Evolutionary conservation across 2,113 vertebrate genomes (phyloP).

Genomic region (Columba janthina): DNA sequence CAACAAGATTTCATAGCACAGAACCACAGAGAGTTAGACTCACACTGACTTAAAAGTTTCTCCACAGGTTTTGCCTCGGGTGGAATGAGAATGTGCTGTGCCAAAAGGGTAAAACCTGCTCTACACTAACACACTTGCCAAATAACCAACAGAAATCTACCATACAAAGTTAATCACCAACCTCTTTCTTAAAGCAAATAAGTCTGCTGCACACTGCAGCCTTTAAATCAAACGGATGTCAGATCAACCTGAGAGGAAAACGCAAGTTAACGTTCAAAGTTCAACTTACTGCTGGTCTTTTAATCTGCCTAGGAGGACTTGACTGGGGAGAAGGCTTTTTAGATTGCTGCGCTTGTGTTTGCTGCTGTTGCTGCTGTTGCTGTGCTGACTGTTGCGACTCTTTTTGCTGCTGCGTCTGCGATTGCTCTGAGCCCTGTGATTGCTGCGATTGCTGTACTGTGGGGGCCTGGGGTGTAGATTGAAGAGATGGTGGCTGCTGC

Average conservation of each 20-base stretch:
- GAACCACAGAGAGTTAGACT: not conserved
- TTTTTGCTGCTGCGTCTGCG: constrained; percentile 71
- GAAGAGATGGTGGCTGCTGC: constrained; percentile 79
- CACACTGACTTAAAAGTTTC: not conserved
- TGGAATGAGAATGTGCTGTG: not conserved
- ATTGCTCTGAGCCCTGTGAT: constrained; percentile 66
- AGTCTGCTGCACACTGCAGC: not conserved
- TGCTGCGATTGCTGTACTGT: constrained; percentile 67
- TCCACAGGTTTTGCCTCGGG: not conserved
- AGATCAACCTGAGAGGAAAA: not conserved
- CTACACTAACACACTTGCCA: not conserved
- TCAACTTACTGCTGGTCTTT: constrained; percentile 87
- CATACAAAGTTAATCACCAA: not conserved
- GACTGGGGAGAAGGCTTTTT: constrained; percentile 92
- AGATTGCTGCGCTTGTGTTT: constrained; percentile 77
- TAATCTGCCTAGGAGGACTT: constrained; percentile 89
- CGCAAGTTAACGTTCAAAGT: not conserved
- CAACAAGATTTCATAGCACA: not conserved
- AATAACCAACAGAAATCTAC: not conserved
- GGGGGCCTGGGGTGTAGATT: constrained; percentile 73
- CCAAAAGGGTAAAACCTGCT: not conserved
- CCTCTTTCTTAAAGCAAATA: not conserved
- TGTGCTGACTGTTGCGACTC: constrained; percentile 66
- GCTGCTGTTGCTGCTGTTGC: constrained; percentile 62
- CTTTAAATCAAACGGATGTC: not conserved